These are phyloP conservation scores for Athetis lepigone DNA, from an alignment of 2,888 invertebrate genomes.

Conservation along the genomic window DNA sequence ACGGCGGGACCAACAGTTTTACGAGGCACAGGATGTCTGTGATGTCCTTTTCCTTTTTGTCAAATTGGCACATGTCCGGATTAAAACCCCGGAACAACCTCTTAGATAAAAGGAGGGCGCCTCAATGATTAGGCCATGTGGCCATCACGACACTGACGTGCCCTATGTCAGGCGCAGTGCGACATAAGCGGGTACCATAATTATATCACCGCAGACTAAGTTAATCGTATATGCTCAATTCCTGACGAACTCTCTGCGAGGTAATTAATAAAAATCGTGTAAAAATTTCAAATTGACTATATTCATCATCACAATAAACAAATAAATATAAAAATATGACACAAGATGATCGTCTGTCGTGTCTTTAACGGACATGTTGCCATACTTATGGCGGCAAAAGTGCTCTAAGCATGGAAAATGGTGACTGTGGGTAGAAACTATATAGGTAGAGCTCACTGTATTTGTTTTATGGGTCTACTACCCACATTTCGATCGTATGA, in stretches of 20 bases:
- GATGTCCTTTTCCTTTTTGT: too few relatives aligned
- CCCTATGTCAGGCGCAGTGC: background rate
- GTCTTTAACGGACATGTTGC: slow-evolving; percentile 48
- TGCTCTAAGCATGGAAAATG: slow-evolving; percentile 46
- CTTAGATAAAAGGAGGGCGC: too few relatives aligned
- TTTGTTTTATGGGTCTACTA: slow-evolving; percentile 14
- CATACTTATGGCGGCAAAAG: slow-evolving; percentile 46
- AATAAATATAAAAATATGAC: slow-evolving; percentile 85
- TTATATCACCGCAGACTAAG: too few relatives aligned
- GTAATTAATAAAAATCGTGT: slow-evolving; percentile 32
- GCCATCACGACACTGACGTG: too few relatives aligned
- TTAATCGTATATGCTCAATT: too few relatives aligned
- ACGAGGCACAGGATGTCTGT: too few relatives aligned
- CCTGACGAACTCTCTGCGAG: background rate
- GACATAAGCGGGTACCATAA: background rate
- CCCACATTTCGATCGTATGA: slow-evolving; percentile 40
- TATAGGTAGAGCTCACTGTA: slow-evolving; percentile 11
- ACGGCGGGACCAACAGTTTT: too few relatives aligned
- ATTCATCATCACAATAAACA: slow-evolving; percentile 77
- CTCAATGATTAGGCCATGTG: too few relatives aligned
- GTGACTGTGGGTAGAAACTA: slow-evolving; percentile 6
- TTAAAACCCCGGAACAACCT: too few relatives aligned
- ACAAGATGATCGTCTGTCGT: slow-evolving; percentile 63
- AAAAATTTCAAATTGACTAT: slow-evolving; percentile 80
- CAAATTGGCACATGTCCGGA: too few relatives aligned